Base-by-base conservation (phyloP, 2,113 vertebrate genomes). In the Vimba vimba region DNA sequence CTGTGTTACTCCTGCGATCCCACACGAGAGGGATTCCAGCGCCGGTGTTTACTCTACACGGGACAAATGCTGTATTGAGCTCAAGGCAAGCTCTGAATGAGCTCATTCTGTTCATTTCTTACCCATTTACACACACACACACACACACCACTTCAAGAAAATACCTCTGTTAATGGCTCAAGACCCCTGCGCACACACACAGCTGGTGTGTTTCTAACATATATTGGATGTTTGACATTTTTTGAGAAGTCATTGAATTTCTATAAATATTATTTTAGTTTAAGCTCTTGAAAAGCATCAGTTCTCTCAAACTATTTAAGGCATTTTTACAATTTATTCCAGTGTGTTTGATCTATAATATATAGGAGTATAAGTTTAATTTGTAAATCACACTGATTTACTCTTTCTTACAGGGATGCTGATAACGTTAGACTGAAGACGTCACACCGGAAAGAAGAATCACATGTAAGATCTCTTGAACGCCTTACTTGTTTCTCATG, bases 21-120 rank as follows among this genome's bases (percentile, higher is more conserved):
- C 79, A 80, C 79, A 80, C 45, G 8, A 80, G 59, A 80, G 39
- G 60, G n/a, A 80, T 80, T 80, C 79, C 79, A 80, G 79, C 4
- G 59, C 15, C 2, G 2, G 57, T 66, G 59, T 80, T 64, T 80
- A 80, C 79, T 80, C 30, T 79, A 66, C 79, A 47, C 15, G 15
- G 39, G n/a, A 80, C 79, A 80, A 64, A 66, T 17, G 59, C n/a
- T 12, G 19, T 66, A 64, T 64, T 80, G 79, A 80, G 59, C 59
- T 15, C 15, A 45, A 9, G 12, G 4, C 12, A 0, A 60, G 77
- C 79, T 66, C 36, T 64, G n/a, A 80, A 80, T 80, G 36, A 80
- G 9, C 59, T 27, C n/a, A 47, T 80, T 80, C 79, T 79, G 77
- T 79, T 62, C 55, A 59, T 12, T 23, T 36, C 27, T 59, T 39